Conservation (phyloP, 2,113 vertebrate genomes). For the Anhinga rufa region DNA sequence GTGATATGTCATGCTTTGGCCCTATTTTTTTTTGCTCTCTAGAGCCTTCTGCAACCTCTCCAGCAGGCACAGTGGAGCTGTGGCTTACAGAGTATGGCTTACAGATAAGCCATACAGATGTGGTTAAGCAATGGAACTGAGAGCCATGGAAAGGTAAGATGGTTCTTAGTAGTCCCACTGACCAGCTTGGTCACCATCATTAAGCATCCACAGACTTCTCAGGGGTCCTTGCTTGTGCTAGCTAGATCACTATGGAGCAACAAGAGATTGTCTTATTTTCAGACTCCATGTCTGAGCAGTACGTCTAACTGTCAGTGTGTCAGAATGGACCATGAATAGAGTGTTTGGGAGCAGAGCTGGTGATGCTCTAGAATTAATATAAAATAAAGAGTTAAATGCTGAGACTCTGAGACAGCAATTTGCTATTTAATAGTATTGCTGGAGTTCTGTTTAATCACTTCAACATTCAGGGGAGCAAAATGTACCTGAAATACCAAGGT, state of each 20-base stretch:
- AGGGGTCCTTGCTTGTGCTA: background rate
- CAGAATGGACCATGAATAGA: background rate
- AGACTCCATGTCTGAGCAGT: background rate
- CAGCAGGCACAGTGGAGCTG: rapidly evolving
- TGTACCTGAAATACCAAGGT: background rate
- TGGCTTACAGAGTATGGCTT: no score
- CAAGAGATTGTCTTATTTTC: background rate
- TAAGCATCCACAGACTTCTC: background rate
- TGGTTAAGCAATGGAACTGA: background rate
- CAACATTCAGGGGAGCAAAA: background rate
- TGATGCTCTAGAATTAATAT: background rate
- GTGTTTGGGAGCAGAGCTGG: background rate
- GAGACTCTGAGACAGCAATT: background rate
- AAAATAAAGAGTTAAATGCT: background rate
- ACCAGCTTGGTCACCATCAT: background rate
- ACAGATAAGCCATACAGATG: background rate
- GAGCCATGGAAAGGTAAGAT: background rate
- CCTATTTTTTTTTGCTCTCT: background rate
- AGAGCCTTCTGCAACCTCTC: background rate
- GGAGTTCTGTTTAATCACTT: background rate
- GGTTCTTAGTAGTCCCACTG: background rate
- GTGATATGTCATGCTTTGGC: background rate
- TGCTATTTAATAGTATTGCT: background rate
- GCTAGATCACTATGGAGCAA: background rate
- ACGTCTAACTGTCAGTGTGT: background rate